Percentiles rank a stretch among this genome's conserved stretches.
phyloP scores from a whole-genome alignment of 2,888 invertebrate genomes.

The Pomacea canaliculata region DNA sequence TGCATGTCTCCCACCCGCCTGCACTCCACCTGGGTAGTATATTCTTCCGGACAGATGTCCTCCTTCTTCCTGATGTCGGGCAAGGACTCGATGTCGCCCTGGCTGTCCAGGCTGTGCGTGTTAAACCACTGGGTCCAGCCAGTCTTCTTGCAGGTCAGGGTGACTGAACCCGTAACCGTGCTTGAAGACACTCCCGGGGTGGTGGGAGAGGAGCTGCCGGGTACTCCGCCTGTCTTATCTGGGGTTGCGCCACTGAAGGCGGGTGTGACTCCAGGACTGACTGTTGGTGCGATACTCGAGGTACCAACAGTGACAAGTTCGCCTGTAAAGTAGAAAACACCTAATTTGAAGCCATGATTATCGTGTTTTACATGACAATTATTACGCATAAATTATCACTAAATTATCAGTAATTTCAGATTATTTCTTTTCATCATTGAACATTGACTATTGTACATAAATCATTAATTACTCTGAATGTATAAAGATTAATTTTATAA shows the following conservation, averaged over 20 bases:
- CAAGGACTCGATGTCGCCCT: slow-evolving; percentile 48
- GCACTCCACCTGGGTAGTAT: slow-evolving; percentile 1
- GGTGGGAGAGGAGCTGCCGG: neutral
- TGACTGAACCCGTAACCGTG: neutral
- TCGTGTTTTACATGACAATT: no score
- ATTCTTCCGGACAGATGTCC: slow-evolving; percentile 18
- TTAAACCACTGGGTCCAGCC: slow-evolving; percentile 88
- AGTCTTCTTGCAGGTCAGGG: slow-evolving; percentile 7
- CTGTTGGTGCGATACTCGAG: neutral
- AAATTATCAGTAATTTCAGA: no score
- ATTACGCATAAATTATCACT: no score
- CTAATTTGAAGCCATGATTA: no score
- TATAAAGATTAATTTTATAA: no score
- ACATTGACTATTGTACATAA: no score
- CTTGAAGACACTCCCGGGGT: neutral
- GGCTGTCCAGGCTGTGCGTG: slow-evolving; percentile 48
- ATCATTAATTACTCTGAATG: no score
- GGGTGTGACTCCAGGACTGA: neutral
- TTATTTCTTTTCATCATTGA: no score
- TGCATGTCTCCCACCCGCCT: slow-evolving; percentile 78
- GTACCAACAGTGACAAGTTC: neutral
- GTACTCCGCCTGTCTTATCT: neutral
- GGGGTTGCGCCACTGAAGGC: neutral
- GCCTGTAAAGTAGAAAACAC: no score
- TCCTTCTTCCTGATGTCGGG: slow-evolving; percentile 15